These are phyloP conservation scores for Darwinula stevensoni DNA, from an alignment of 2,888 invertebrate species.

Conservation along the genomic window DNA sequence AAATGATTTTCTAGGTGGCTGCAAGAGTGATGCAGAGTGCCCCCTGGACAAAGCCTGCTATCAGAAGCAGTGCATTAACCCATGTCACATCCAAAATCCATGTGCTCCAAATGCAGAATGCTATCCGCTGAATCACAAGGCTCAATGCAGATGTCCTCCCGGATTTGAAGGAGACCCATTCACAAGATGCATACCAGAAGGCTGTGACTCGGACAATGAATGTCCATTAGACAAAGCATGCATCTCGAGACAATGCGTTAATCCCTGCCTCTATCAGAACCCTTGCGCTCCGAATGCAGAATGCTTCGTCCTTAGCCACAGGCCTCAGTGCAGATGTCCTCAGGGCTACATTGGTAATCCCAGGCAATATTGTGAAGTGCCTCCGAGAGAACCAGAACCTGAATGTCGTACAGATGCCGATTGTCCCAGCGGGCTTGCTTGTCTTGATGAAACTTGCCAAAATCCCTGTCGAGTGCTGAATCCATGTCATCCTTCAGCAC, in stretches of 20 bases:
- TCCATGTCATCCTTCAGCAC: constrained; percentile 21
- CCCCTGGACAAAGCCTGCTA: constrained; percentile 9
- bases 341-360: constrained; percentile 47
- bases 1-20: constrained; percentile 7
- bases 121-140: constrained; percentile 30
- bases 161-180: constrained; percentile 39
- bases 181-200: constrained; percentile 8
- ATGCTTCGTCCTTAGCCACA: constrained; percentile 36
- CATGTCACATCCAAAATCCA: constrained; percentile 44
- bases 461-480: constrained; percentile 47
- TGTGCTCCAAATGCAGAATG: constrained; percentile 44
- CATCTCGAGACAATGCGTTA: constrained; percentile 28
- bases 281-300: constrained; percentile 27
- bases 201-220: constrained; percentile 6
- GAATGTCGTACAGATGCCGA: constrained; percentile 36
- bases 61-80: constrained; percentile 29
- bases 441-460: constrained; percentile 29
- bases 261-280: constrained; percentile 31
- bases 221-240: constrained; percentile 13
- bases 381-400: constrained; percentile 27
- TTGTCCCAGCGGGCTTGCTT: constrained; percentile 7
- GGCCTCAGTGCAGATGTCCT: constrained; percentile 46
- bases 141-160: constrained; percentile 42
- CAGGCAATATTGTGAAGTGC: constrained; percentile 24
- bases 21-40: constrained; percentile 10